Percentiles rank a stretch among this genome's conserved stretches.
These are phyloP conservation scores for Andrena bucephala DNA, from an alignment of 2,888 invertebrate genomes.

Conservation along the genomic window DNA sequence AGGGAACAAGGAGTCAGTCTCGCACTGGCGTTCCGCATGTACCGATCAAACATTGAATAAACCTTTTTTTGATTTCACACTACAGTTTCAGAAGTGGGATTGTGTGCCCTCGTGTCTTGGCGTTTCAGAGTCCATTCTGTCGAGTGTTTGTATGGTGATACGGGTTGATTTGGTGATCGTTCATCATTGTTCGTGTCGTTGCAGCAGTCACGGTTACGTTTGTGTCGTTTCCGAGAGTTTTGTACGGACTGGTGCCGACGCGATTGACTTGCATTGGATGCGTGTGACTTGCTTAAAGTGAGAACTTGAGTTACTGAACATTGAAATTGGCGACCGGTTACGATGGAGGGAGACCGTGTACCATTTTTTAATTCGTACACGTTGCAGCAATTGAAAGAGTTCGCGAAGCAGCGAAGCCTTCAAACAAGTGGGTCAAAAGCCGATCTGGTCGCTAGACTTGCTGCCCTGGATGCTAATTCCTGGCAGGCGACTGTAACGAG, in stretches of 20 bases:
- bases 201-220: not conserved
- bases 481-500: not conserved
- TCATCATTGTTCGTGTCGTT: not conserved
- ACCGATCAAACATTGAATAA: no score
- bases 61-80: not conserved
- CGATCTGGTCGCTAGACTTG: not conserved
- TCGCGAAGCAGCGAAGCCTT: not conserved
- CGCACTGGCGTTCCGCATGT: no score
- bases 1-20: no score
- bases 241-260: not conserved
- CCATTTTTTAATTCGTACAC: not conserved
- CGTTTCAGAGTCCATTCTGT: not conserved
- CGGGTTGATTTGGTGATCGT: not conserved
- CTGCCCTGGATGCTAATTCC: not conserved
- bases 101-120: not conserved
- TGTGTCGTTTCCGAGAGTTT: not conserved
- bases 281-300: no score
- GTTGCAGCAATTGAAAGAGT: not conserved
- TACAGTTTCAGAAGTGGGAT: constrained; percentile 15
- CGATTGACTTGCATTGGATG: no score
- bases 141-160: no score
- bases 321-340: not conserved
- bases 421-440: not conserved
- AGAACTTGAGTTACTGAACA: not conserved
- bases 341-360: not conserved